Conservation (phyloP, 1,140 invertebrate genomes). For the Drosophila tani region DNA sequence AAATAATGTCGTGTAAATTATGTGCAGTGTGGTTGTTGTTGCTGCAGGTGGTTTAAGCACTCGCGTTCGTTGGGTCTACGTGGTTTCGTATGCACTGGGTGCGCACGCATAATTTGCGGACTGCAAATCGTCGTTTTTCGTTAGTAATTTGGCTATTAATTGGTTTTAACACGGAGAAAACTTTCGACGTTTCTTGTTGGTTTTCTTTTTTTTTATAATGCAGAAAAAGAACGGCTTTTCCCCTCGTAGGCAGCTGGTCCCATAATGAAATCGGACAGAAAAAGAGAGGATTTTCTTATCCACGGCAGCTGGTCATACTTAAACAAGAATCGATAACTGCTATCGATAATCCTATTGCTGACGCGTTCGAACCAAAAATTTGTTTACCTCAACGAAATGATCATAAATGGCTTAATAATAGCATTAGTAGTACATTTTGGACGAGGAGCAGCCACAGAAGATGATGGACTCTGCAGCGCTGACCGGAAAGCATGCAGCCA, state of each 20-base stretch:
- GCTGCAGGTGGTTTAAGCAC: constrained; percentile 56
- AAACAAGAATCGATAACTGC: background rate
- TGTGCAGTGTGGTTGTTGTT: constrained; percentile 69
- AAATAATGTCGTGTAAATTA: constrained; percentile 71
- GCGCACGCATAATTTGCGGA: constrained; percentile 63
- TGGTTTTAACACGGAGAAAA: constrained; percentile 66
- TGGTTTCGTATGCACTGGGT: constrained; percentile 69
- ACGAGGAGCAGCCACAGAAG: background rate
- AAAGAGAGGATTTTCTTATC: no score
- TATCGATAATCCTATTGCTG: no score
- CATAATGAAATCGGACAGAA: background rate
- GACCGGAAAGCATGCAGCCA: constrained; percentile 3
- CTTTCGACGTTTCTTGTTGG: constrained; percentile 76
- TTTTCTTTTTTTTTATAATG: constrained; percentile 38
- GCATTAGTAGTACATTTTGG: constrained; percentile 33
- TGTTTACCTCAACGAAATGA: constrained; percentile 55
- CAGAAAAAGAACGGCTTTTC: background rate
- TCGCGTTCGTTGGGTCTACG: constrained; percentile 63
- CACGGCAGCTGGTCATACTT: background rate
- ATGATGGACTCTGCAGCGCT: constrained; percentile 12
- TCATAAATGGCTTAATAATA: constrained; percentile 36
- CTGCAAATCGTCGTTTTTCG: constrained; percentile 69
- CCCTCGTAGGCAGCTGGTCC: background rate
- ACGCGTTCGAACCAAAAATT: background rate
- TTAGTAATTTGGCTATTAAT: constrained; percentile 62